Evolutionary conservation across 2,797 vertebrate species (phyloP), one percentile per base, ranked within the genome.

Genomic region (Semaprochilodus insignis): DNA sequence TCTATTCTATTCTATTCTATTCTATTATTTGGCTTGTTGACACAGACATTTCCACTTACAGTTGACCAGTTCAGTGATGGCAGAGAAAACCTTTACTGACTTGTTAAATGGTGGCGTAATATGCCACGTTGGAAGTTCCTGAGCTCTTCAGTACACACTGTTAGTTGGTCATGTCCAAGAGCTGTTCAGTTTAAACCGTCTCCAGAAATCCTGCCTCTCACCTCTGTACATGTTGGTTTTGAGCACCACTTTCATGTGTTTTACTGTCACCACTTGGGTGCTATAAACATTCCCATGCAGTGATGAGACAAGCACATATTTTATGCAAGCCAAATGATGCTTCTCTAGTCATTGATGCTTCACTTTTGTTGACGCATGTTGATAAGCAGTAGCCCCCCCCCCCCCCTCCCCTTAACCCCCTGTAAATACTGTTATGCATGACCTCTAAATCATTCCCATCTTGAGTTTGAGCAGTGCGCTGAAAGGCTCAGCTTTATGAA

Each of bases 231-330:
- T 70, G 63, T 4, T 16, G 44, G 15, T 48, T 31, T 27, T 40
- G 6, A 52, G 25, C 48, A 27, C 4, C 17, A 17, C n/a, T 80
- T 14, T 34, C 21, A 74, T 81, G 7, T 31, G 25, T 60, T 13
- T 71, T 55, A 82, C 60, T 34, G 34, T 6, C 40, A 13, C 51
- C 21, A 10, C 54, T 77, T 60, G 36, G 10, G 8, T 77, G 40
- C 44, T 2, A 74, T 77, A 77, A 77, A 70, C 66, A 57, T 74
- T 76, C 80, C 73, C 72, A 67, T 70, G 54, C 54, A 57, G 44
- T 13, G 44, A 13, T 36, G 16, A 51, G 44, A 36, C 48, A 25
- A 21, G 7, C 0, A 1, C 72, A 21, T 76, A 70, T 69, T 59
- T 76, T 7, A 67, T 48, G 57, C 10, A 10, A 10, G 63, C 59